Evolutionary conservation across 53 echinoderm and acorn worm genomes (phyloP), one percentile per base, ranked within the genome.

Genomic region (Luidia sarsii): DNA sequence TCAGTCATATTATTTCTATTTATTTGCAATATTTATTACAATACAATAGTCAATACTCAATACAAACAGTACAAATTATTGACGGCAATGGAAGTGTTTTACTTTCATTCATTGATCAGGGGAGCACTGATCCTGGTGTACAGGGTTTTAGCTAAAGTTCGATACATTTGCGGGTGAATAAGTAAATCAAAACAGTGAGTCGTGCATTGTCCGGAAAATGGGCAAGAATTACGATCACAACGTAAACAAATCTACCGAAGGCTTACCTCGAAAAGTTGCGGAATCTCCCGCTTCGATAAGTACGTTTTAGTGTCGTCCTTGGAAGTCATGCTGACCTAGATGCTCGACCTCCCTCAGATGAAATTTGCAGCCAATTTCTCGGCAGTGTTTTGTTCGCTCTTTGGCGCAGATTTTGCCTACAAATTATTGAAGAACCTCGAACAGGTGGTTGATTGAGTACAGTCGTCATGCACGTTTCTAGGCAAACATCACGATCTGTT

Each of bases 251-350:
- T 41, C 41, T 6, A 41, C 41, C 19, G 3, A 57, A 2, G 34
- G 49, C 88, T 77, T 80, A 96, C 96, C 96, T 96, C 93, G 80
- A 96, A 96, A 7, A 96, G 70, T 59, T 96, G 90, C 46, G 93
- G 88, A 37, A 96, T 96, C 63, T 94, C 90, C 79, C 93, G 81
- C 65, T 90, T 86, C 13, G 92, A 88, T 38, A 96, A 75, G 86
- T 96, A 96, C 64, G 87, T 79, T 73, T 93, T 94, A 11, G 96
- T 91, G 62, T 93, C 88, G 21, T 96, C 93, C 27, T 67, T 96
- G 10, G 92, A 90, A 18, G 93, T 90, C 95, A 92, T 92, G 23
- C 29, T 92, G 61, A 46, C 2, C 6, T 46, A 14, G 39, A 19
- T 25, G 1, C 18, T 27, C 43, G 21, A 55, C 28, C n/a, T 19